These are phyloP conservation scores for Zelostemma sp. DNA, from an alignment of 1,140 invertebrate genomes.

Conservation along the genomic window DNA sequence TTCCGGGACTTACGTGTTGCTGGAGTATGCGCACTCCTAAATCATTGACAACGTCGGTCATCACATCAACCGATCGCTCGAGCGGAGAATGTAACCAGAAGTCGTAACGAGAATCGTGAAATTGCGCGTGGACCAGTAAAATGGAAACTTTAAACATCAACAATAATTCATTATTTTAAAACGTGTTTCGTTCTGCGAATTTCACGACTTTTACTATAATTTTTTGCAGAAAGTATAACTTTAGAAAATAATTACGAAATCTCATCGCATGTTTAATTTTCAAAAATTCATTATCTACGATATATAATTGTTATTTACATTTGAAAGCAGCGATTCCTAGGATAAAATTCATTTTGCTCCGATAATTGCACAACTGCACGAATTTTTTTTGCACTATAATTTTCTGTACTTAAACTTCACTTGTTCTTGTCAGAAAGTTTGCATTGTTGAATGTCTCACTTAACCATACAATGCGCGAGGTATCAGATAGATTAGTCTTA, in stretches of 20 bases:
- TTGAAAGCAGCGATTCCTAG: conserved; percentile 28
- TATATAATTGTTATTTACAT: conserved; percentile 29
- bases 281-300: background rate
- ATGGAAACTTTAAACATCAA: conserved; percentile 24
- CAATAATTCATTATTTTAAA: background rate
- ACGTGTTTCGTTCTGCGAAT: no score
- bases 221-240: background rate
- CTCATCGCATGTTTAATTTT: background rate
- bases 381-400: background rate
- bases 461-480: conserved; percentile 12
- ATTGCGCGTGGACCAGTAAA: conserved; percentile 38
- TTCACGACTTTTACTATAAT: background rate
- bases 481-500: conserved; percentile 51
- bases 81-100: conserved; percentile 45
- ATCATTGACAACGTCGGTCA: conserved; percentile 84
- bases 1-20: conserved; percentile 75
- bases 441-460: conserved; percentile 21
- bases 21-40: conserved; percentile 78
- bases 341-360: conserved; percentile 30
- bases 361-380: background rate
- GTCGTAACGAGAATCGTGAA: conserved; percentile 41
- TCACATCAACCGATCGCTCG: conserved; percentile 75
- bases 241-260: background rate
- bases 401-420: conserved; percentile 2
- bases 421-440: conserved; percentile 2